Evolutionary conservation across 2,797 vertebrate species (phyloP).

Genomic region (Micrastur ruficollis): DNA sequence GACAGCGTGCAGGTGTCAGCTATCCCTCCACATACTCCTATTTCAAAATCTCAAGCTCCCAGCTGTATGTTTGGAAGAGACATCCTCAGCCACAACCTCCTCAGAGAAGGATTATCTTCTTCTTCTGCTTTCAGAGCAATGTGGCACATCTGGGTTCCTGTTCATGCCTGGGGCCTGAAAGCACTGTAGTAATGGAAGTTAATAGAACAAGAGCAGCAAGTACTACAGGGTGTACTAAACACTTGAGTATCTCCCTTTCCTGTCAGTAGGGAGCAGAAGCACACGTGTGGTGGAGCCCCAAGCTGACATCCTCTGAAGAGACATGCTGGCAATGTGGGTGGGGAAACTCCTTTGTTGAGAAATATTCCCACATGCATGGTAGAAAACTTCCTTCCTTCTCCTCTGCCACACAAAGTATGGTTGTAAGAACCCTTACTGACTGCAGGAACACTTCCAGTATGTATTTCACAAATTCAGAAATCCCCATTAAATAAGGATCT

Average conservation of each 20-base stretch:
- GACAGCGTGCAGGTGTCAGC: too few species aligned
- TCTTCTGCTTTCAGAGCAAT: neutral
- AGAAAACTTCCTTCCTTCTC: neutral
- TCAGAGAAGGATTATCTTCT: neutral
- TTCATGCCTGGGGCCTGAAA: neutral
- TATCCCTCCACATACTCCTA: neutral
- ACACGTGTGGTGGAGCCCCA: neutral
- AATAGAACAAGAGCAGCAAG: neutral
- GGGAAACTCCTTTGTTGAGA: neutral
- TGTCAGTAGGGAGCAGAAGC: neutral
- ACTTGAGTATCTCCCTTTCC: neutral
- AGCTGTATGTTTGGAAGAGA: neutral
- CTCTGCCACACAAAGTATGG: neutral
- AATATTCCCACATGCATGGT: neutral
- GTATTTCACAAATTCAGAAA: slow-evolving; percentile 33
- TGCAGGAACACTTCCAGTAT: neutral
- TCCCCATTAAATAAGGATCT: neutral
- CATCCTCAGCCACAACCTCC: neutral
- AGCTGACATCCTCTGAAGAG: neutral
- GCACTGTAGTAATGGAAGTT: neutral
- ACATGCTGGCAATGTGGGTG: neutral
- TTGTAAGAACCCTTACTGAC: neutral
- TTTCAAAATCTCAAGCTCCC: neutral
- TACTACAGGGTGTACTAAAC: neutral
- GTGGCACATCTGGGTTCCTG: neutral